Base-by-base conservation (phyloP, 2,797 vertebrate genomes). In the Lepilemur ruficaudatus region DNA sequence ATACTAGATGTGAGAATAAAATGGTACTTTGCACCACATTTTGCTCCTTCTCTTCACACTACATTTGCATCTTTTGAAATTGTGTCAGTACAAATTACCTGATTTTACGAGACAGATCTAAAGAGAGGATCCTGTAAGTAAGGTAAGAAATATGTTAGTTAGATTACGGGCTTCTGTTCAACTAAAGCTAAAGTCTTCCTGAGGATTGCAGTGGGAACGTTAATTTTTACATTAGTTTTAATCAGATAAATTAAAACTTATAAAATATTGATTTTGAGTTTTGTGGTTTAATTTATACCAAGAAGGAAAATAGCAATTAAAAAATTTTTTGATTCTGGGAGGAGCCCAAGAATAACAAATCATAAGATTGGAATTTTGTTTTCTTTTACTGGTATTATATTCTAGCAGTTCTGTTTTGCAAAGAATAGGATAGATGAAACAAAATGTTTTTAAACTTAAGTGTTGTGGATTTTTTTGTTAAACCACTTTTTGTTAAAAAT, bases 21-120 rank as follows among this genome's bases (percentile, higher is more conserved):
- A 38, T 84, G n/a, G 70, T 55, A 18, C 78, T 85, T 78, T 41
- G 41, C 13, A 65, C 63, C 59, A 7, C 43, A 35, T 63, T 63
- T 93, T 59, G 75, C 25, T 65, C 46, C 46, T 80, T 94, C n/a
- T 92, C n/a, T 76, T 95, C 73, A 89, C 57, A 73, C 30, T 72
- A 7, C 38, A 82, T 96, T 92, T 90, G 57, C 92, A 83, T 86
- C 41, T 80, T 95, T 55, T 89, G 28, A 96, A 72, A 72, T 63
- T 83, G 23, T 86, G 69, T 94, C 50, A 72, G 48, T 90, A 32
- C 75, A 50, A 88, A 75, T 95, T 38, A 57, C 2, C 35, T 89
- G 17, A 13, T 91, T 96, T 88, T 82, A 61, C 12, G 90, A 78
- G 92, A 81, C 14, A 89, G 65, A 73, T 72, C 38, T 72, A 48